phyloP scores from a whole-genome alignment of 2,113 vertebrate genomes.

The Polypterus senegalus region DNA sequence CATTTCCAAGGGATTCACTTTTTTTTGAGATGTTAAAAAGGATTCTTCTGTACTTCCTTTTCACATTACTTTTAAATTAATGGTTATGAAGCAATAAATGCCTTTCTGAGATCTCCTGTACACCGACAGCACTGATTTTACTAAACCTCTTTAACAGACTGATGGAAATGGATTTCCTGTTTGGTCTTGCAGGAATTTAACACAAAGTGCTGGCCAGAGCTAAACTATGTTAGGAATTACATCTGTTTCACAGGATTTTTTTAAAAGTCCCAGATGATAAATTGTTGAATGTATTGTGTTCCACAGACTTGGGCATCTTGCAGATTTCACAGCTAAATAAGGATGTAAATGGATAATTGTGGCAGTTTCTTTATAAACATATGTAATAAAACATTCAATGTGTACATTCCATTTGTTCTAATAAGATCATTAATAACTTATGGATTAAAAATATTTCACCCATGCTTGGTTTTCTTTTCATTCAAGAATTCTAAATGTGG shows the following conservation, averaged over 20 bases:
- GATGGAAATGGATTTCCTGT: conserved; percentile 23
- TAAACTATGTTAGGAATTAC: conserved; percentile 19
- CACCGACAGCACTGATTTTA: conserved; percentile 15
- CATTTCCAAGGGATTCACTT: conserved; percentile 4
- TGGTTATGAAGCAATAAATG: conserved; percentile 17
- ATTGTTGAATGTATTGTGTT: conserved; percentile 6
- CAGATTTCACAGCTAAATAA: neutral
- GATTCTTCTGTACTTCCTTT: conserved; percentile 11
- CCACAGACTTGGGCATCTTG: conserved; percentile 3
- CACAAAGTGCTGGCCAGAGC: conserved; percentile 20
- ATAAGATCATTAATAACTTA: neutral
- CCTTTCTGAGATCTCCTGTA: conserved; percentile 15
- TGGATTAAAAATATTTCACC: too few relatives aligned
- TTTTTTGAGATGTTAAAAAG: conserved; percentile 3
- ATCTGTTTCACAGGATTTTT: conserved; percentile 10
- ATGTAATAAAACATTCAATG: neutral
- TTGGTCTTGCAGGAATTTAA: conserved; percentile 18
- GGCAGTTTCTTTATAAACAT: neutral
- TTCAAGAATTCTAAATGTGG: too few relatives aligned
- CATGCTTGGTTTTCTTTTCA: too few relatives aligned
- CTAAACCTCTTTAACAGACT: conserved; percentile 13
- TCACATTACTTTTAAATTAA: conserved; percentile 9
- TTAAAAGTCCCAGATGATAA: conserved; percentile 19
- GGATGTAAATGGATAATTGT: neutral
- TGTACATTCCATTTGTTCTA: neutral